Conservation (phyloP, 2,888 invertebrate species). For the Acleris sparsana region DNA sequence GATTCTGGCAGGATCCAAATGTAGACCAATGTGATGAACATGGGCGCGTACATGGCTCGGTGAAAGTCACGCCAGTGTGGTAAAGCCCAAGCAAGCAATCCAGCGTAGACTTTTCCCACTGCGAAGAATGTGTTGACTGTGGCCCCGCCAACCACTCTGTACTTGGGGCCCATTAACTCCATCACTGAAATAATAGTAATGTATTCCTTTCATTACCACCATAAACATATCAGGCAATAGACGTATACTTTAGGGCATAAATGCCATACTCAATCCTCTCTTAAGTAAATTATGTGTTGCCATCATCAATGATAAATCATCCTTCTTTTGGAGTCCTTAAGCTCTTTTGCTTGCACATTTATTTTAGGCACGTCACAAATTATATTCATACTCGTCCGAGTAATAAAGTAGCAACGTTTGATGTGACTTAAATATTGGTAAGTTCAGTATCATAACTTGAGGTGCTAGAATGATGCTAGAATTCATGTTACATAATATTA, state of each 20-base stretch:
- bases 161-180: constrained; percentile 89
- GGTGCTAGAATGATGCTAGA: not conserved
- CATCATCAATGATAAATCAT: no score
- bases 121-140: constrained; percentile 87
- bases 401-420: no score
- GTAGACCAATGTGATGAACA: constrained; percentile 85
- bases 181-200: constrained; percentile 77
- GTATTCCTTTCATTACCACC: no score
- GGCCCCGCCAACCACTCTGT: constrained; percentile 87
- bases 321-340: no score
- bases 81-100: constrained; percentile 86
- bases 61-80: constrained; percentile 87
- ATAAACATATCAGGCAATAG: no score
- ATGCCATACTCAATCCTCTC: no score
- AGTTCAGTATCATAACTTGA: not conserved
- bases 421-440: no score
- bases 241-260: no score
- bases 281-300: no score
- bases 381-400: no score
- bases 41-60: constrained; percentile 86
- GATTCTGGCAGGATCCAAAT: constrained; percentile 88
- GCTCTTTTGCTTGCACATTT: no score
- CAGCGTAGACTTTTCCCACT: constrained; percentile 86
- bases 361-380: no score
- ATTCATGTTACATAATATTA: constrained; percentile 51